Conservation (phyloP, 2,113 vertebrate species). For the Xiphophorus maculatus region DNA sequence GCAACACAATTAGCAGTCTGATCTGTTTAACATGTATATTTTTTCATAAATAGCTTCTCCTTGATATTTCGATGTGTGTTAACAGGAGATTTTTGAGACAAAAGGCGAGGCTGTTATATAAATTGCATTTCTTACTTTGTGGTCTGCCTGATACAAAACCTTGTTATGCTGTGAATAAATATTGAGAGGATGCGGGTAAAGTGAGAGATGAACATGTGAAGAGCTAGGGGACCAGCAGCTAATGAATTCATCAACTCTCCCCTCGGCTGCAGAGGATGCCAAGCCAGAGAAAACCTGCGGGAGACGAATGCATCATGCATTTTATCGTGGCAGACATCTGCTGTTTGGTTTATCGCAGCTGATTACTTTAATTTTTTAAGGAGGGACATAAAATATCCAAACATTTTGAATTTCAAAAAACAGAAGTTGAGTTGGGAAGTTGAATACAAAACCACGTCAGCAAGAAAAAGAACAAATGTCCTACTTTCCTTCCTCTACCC, state of each 20-base stretch:
- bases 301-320: no score
- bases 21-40: background rate
- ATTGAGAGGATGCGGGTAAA: background rate
- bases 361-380: background rate
- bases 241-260: background rate
- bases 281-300: background rate
- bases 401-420: background rate
- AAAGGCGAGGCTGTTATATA: background rate
- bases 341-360: background rate
- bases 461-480: no score
- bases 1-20: background rate
- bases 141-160: background rate
- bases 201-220: background rate
- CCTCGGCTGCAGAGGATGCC: background rate
- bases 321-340: no score
- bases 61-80: no score
- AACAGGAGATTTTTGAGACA: no score
- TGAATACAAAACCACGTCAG: no score
- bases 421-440: no score
- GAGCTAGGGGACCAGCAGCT: background rate
- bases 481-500: no score
- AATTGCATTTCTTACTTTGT: background rate
- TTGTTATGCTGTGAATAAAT: background rate
- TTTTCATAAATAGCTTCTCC: background rate
- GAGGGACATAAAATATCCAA: background rate